phyloP scores from a whole-genome alignment of 2,797 vertebrate species.

The Rhadinocentrus ornatus region DNA sequence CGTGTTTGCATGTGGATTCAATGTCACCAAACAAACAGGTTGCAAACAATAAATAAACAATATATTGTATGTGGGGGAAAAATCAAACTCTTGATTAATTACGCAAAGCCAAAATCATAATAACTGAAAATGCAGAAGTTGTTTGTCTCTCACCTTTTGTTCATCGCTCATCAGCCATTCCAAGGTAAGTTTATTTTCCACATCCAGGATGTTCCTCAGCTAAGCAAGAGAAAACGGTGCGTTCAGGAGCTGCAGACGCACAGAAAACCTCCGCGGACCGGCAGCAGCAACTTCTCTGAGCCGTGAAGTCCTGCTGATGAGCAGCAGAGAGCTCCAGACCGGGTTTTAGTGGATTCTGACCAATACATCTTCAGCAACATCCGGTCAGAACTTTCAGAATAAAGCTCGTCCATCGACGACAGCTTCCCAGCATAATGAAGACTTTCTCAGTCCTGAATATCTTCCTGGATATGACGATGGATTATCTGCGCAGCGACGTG shows the following conservation, averaged over 20 bases:
- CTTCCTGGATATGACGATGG: not conserved
- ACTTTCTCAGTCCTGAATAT: not conserved
- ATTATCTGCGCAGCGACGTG: not conserved
- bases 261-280: not conserved
- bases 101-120: not conserved
- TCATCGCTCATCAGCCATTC: constrained; percentile 27
- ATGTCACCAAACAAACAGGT: not conserved
- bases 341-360: not conserved
- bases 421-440: too few relatives aligned
- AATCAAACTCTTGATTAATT: not conserved
- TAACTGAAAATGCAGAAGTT: not conserved
- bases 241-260: not conserved
- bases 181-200: constrained; percentile 10
- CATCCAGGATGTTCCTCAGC: not conserved
- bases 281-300: not conserved
- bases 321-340: not conserved
- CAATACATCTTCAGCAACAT: not conserved
- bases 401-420: not conserved
- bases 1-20: too few relatives aligned
- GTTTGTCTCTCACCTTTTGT: constrained; percentile 30
- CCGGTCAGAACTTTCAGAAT: constrained; percentile 14
- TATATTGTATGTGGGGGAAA: not conserved
- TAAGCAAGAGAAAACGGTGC: too few relatives aligned
- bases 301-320: not conserved
- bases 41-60: too few relatives aligned